Evolutionary conservation across 2,888 invertebrate genomes (phyloP).

Genomic region (Tiliacea aurago): DNA sequence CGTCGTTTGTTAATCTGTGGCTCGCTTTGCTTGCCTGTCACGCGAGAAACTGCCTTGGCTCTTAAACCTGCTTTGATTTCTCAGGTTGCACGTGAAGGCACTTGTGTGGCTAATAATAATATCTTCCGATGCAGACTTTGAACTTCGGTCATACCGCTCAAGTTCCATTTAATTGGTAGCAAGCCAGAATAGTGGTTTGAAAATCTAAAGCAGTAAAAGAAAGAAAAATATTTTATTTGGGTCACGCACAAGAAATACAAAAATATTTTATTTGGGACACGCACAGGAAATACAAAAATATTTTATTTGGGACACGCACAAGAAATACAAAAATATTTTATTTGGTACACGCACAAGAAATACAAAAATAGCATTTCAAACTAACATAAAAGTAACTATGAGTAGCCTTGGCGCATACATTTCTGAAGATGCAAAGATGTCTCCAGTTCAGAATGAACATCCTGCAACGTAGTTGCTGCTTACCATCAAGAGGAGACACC

Average conservation of each 20-base stretch:
- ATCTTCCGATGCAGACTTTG: background rate
- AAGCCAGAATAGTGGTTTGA: background rate
- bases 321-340: too few relatives aligned
- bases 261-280: too few relatives aligned
- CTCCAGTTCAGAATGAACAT: background rate
- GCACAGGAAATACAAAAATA: too few relatives aligned
- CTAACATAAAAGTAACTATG: too few relatives aligned
- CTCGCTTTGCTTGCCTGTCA: constrained; percentile 46
- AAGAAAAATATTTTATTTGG: too few relatives aligned
- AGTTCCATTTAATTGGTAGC: background rate
- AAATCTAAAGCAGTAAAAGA: background rate
- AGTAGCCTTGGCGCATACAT: background rate
- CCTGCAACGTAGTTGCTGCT: background rate
- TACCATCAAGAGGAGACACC: constrained; percentile 14
- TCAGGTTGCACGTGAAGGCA: background rate
- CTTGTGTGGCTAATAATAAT: background rate
- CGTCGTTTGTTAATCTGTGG: constrained; percentile 59
- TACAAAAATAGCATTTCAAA: too few relatives aligned
- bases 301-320: too few relatives aligned
- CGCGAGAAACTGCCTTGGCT: constrained; percentile 25
- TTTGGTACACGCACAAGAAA: too few relatives aligned
- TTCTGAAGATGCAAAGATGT: background rate
- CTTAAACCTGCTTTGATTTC: constrained; percentile 32
- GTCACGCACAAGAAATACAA: too few relatives aligned
- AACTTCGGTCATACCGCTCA: too few relatives aligned